Evolutionary conservation across 2,888 invertebrate species (phyloP), one percentile per base, ranked within the genome.

Genomic region (Myopa tessellatipennis): DNA sequence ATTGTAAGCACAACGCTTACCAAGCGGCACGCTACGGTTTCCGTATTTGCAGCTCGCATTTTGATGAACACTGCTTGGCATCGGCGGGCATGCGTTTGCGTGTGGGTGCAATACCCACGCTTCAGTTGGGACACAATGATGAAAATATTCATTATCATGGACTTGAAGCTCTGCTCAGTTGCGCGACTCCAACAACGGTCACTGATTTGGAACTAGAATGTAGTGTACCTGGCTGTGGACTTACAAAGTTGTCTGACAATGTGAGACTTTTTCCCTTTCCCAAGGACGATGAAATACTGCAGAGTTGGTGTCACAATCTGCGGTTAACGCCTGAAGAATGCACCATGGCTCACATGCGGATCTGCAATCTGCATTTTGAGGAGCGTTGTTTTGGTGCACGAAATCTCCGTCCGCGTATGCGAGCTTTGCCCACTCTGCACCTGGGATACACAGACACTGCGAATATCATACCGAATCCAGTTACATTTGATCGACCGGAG

Each of bases 301-400:
- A 75, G 10, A 83, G 82, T 36, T 87, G 87, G 87, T 85, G 84
- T 74, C 80, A 81, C 36, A 85, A 84, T 78, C 78, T 87, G 12
- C 73, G 69, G 4, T 8, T 85, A 4, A 74, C 78, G 40, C 16
- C 65, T 1, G 26, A 73, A 0, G 73, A 72, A 78, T 52, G 81
- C 12, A n/a, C 18, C 14, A 68, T n/a, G 38, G 4, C 67, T 1
- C 67, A 58, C 12, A 58, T 80, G 36, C 65, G 78, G 0, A 82
- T 87, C 4, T 87, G 87, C 70, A 83, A 85, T 68, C 82, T 82
- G 2, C 87, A 87, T 74, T 87, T 87, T 63, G 87, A 85, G 74
- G 10, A 80, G n/a, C 82, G 82, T 36, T 85, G 84, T 73, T 79
- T 85, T 16, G 77, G 84, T 73, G 76, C 83, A 16, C 76, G 80